phyloP scores from a whole-genome alignment of 2,113 vertebrate species.

The Nothobranchius furzeri region DNA sequence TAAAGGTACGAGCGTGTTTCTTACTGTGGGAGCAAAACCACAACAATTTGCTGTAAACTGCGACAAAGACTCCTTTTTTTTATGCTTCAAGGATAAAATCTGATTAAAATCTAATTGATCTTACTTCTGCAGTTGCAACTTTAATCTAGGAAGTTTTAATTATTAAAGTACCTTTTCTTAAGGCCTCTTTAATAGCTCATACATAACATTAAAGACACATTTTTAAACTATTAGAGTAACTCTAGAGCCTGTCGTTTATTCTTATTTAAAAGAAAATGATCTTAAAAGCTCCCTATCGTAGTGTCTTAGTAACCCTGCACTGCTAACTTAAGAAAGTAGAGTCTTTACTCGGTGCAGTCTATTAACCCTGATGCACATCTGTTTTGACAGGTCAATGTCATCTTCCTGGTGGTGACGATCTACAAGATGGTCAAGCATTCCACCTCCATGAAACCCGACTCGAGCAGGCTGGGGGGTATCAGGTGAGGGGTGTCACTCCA shows the following conservation, averaged over 20 bases:
- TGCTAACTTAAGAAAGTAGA: conserved; percentile 45
- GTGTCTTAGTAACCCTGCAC: not conserved
- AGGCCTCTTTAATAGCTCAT: not conserved
- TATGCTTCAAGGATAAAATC: not conserved
- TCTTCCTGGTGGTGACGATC: conserved; percentile 97
- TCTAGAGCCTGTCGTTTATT: not conserved
- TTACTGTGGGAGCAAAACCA: conserved; percentile 28
- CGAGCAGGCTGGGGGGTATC: conserved; percentile 98
- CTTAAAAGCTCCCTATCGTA: not conserved
- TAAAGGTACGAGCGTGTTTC: conserved; percentile 32
- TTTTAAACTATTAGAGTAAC: not conserved
- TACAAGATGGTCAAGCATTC: conserved; percentile 99
- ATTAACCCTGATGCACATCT: conserved; percentile 75
- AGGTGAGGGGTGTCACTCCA: conserved; percentile 85
- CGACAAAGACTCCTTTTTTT: conserved; percentile 1
- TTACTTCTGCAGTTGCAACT: not conserved
- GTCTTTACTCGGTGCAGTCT: conserved; percentile 60
- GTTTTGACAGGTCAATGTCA: conserved; percentile 96
- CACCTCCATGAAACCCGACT: conserved; percentile 98
- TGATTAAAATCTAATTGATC: not conserved
- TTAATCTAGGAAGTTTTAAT: not conserved
- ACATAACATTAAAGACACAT: not conserved
- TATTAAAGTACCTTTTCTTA: not conserved
- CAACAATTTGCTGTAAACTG: conserved; percentile 24
- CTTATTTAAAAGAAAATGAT: not conserved